Conservation (phyloP, 2,113 vertebrate genomes). For the Calyptomena viridis region DNA sequence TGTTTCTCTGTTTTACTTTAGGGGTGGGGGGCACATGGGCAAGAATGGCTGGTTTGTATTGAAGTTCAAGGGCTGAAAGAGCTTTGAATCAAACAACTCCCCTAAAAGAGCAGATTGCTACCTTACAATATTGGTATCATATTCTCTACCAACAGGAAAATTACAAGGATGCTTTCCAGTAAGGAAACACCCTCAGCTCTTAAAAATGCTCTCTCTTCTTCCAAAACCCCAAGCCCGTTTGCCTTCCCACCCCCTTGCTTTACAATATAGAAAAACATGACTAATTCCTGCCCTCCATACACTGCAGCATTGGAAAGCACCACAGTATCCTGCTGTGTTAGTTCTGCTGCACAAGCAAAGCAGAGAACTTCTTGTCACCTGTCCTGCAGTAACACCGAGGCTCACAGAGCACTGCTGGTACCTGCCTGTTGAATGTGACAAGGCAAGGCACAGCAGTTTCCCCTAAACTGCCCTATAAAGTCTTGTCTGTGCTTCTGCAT, state of each 20-base stretch:
- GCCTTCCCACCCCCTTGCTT: background rate
- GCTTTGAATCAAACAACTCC: rapidly evolving
- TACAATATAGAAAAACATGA: background rate
- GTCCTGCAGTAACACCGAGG: background rate
- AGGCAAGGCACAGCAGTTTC: background rate
- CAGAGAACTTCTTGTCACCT: background rate
- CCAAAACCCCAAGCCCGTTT: background rate
- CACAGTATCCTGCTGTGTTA: background rate
- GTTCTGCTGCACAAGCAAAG: background rate
- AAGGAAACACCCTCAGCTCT: background rate
- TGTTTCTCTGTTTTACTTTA: background rate
- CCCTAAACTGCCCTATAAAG: background rate
- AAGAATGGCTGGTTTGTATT: background rate
- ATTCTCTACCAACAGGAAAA: background rate
- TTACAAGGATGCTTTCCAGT: background rate
- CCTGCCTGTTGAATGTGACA: background rate
- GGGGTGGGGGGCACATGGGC: rapidly evolving
- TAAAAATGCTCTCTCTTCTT: background rate
- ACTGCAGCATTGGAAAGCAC: background rate
- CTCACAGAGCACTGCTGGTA: background rate
- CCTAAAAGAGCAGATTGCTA: background rate
- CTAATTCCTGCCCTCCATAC: background rate
- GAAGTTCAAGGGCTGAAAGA: background rate
- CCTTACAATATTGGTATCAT: background rate
- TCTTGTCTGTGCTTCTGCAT: background rate